Base-by-base conservation (phyloP, 2,113 vertebrate species). In the Dicaeum eximium region DNA sequence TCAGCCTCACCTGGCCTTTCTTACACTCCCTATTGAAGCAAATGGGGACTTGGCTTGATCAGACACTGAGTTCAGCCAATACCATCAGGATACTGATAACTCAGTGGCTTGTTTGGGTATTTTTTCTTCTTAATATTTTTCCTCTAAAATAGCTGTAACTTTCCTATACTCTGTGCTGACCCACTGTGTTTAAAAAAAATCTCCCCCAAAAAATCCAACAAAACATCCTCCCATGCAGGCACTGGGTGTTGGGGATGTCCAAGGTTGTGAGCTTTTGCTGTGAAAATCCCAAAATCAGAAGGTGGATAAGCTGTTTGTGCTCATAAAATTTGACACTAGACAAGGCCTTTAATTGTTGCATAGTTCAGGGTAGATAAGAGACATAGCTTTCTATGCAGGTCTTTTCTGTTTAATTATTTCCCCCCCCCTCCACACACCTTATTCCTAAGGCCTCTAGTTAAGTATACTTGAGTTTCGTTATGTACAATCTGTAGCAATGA, bases 41-140 rank as follows among this genome's bases (percentile, higher is more conserved):
- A 3, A 7, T 15, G 23, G 7, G 2, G 4, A 6, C 3, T 28
- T 3, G 17, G 10, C 8, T 13, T 53, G 3, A 2, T 27, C 0
- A 33, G 15, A 4, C 7, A 19, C 0, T 1, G 23, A 54, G 15
- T 15, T 40, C 13, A 73, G 17, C 4, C 48, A 9, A 18, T 8
- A 0, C 5, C 0, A 7, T 8, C 4, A 13, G 28, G 16, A 23
- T 5, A 2, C 15, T 47, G 13, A 15, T 0, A 30, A 25, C 5
- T 79, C 5, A 16, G 31, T 57, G 38, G 3, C 5, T 31, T 37
- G 4, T 21, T 23, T 22, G 16, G 6, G 5, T 13, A 13, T 9
- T 10, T 18, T 16, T 69, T 11, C 13, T 13, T 30, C 4, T 7
- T 13, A 12, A 0, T 35, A 23, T 53, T 37, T 24, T 64, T 25